These are phyloP conservation scores for Bombus impatiens DNA, from an alignment of 1,140 invertebrate species.

Conservation along the genomic window DNA sequence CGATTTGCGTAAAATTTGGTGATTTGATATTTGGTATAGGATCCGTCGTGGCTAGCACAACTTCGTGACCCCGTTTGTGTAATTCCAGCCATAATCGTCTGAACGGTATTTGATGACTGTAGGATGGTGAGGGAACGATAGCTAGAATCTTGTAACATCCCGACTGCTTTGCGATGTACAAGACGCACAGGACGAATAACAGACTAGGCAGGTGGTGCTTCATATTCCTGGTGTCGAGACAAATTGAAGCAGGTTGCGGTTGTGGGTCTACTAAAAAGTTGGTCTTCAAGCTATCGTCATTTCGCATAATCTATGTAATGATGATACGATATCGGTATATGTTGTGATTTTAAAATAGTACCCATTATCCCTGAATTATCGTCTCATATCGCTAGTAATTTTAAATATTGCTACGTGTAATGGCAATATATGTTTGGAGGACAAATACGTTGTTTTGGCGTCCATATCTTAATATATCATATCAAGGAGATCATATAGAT, in stretches of 20 bases:
- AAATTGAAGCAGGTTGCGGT: rapidly evolving
- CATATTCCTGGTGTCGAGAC: neutral
- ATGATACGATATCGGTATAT: neutral
- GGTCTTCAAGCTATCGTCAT: rapidly evolving
- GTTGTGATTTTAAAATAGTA: rapidly evolving
- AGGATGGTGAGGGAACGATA: constrained; percentile 80
- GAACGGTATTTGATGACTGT: constrained; percentile 84
- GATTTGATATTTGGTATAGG: constrained; percentile 67
- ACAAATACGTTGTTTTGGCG: rapidly evolving
- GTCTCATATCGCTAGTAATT: rapidly evolving
- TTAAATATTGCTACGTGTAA: too few relatives aligned
- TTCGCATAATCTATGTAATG: too few relatives aligned
- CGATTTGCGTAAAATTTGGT: constrained; percentile 68
- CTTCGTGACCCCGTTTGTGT: constrained; percentile 16
- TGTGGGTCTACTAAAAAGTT: neutral
- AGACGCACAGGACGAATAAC: neutral
- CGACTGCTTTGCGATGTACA: neutral
- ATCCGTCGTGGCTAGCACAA: constrained; percentile 73
- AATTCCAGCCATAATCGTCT: constrained; percentile 74
- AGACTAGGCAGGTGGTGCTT: neutral
- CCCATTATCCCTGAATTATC: rapidly evolving
- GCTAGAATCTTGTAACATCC: constrained; percentile 81
- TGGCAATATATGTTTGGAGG: too few relatives aligned
- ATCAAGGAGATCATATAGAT: too few relatives aligned
- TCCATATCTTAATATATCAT: too few relatives aligned